Percentiles rank a stretch among this genome's conserved stretches.
Evolutionary conservation across 2,888 invertebrate genomes (phyloP).

Genomic region (Oscheius sp.): DNA sequence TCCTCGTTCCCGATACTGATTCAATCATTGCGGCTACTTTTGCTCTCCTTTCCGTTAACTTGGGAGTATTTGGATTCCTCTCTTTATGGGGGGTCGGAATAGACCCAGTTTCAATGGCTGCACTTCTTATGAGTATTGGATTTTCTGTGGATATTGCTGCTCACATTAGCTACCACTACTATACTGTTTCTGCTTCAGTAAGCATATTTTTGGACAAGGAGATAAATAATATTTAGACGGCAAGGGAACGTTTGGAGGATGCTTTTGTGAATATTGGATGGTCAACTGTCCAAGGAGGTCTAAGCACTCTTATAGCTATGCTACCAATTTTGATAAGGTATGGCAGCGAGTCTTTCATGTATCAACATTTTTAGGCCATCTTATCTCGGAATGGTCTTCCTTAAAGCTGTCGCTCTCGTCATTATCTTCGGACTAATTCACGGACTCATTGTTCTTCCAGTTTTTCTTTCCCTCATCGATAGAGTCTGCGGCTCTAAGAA

Average conservation of each 20-base stretch:
- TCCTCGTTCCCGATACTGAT: constrained; percentile 53
- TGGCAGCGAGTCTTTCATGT: background rate
- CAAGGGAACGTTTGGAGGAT: constrained; percentile 45
- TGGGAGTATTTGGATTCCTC: constrained; percentile 60
- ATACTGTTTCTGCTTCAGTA: constrained; percentile 48
- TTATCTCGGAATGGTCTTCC: constrained; percentile 55
- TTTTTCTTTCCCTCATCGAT: constrained; percentile 41
- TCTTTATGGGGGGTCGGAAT: constrained; percentile 56
- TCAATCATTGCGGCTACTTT: constrained; percentile 56
- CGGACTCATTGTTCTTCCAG: constrained; percentile 54
- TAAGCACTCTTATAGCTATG: constrained; percentile 55
- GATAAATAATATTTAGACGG: constrained; percentile 33
- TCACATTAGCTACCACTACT: constrained; percentile 62
- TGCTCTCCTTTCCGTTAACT: constrained; percentile 54
- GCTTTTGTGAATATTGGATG: constrained; percentile 55
- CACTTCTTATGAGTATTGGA: constrained; percentile 60
- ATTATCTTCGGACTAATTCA: constrained; percentile 55
- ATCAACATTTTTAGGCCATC: constrained; percentile 29
- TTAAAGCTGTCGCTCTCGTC: constrained; percentile 57
- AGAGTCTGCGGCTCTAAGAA: constrained; percentile 17
- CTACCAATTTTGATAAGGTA: constrained; percentile 42
- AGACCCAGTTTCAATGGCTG: constrained; percentile 57
- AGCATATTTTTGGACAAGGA: background rate
- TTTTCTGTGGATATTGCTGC: constrained; percentile 62
- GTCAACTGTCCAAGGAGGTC: constrained; percentile 57